Conservation (phyloP, 2,888 invertebrate species). For the Tinea pellionella region DNA sequence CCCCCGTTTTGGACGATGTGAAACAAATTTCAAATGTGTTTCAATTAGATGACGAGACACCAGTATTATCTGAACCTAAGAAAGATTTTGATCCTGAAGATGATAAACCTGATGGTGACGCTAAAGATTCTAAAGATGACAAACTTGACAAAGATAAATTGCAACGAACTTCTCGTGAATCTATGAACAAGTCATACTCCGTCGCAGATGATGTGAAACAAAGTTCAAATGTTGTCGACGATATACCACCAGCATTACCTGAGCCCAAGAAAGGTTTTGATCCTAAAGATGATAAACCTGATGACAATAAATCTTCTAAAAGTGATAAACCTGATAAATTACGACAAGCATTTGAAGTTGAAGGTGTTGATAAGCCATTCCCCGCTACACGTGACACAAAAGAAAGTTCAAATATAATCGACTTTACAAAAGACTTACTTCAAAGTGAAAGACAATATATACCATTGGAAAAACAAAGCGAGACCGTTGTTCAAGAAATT, state of each 20-base stretch:
- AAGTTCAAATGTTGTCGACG: conserved; percentile 9
- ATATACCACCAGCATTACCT: conserved; percentile 9
- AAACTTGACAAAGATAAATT: conserved; percentile 17
- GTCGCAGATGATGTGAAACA: neutral
- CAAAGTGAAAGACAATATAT: neutral
- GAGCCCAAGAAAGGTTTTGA: neutral
- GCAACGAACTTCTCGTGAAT: conserved; percentile 10
- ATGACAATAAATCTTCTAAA: neutral
- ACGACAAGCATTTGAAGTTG: neutral
- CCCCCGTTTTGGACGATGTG: too few relatives aligned
- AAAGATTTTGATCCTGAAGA: neutral
- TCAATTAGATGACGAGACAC: conserved; percentile 14
- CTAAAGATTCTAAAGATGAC: conserved; percentile 12
- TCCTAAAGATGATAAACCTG: conserved; percentile 7
- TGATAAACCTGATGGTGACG: conserved; percentile 3
- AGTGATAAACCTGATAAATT: conserved; percentile 17
- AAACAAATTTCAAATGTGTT: too few relatives aligned
- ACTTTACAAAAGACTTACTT: neutral
- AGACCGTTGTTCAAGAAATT: neutral
- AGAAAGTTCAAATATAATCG: neutral
- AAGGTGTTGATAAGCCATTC: conserved; percentile 7
- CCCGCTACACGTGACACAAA: neutral
- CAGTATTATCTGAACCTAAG: conserved; percentile 6
- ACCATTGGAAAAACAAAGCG: neutral
- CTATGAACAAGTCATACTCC: neutral